Base-by-base conservation (phyloP, 2,888 invertebrate genomes). In the Dexiosoma caninum region DNA sequence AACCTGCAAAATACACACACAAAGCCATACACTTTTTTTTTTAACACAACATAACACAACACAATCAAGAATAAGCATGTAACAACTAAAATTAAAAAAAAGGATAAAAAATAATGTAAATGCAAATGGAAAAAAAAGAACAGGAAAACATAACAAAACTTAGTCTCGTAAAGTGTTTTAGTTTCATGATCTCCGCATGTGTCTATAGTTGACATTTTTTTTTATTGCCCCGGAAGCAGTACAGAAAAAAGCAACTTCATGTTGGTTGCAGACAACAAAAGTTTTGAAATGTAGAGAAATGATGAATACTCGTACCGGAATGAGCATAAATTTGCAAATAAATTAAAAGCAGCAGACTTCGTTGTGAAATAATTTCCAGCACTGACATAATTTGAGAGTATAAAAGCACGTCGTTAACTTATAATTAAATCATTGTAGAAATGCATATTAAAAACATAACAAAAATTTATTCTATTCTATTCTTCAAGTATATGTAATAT, bases 121-220 rank as follows among this genome's bases (percentile, higher is more conserved):
- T n/a, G n/a, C n/a, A 37, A n/a, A n/a, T 1, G 1, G 19, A 9
- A 19, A 19, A 44, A 10, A n/a, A 7, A 16, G 16, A 40, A 40
- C n/a, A n/a, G 4, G 6, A 14, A n/a, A 42, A 42, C 27, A 6
- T 27, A 27, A 27, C 27, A 16, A 40, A 40, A 14, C 42, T 42
- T 42, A 6, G 42, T 44, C 42, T 2, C 9, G 42, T 19, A 44
- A 16, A 44, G 67, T 57, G 12, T 37, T 60, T 60, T 21, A 72
- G 53, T 67, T 67, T 72, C 78, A 78, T 72, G 66, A 27, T 66
- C 53, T 71, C 27, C 42, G n/a, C n/a, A 78, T 72, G 60, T 64
- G 62, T 64, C 76, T 57, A 77, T 57, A 64, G 55, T 42, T 72
- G 72, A 78, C 78, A 72, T 60, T 67, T 9, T 27, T n/a, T 67